These are phyloP conservation scores for Bucco capensis DNA, from an alignment of 2,113 vertebrate genomes.

Conservation along the genomic window DNA sequence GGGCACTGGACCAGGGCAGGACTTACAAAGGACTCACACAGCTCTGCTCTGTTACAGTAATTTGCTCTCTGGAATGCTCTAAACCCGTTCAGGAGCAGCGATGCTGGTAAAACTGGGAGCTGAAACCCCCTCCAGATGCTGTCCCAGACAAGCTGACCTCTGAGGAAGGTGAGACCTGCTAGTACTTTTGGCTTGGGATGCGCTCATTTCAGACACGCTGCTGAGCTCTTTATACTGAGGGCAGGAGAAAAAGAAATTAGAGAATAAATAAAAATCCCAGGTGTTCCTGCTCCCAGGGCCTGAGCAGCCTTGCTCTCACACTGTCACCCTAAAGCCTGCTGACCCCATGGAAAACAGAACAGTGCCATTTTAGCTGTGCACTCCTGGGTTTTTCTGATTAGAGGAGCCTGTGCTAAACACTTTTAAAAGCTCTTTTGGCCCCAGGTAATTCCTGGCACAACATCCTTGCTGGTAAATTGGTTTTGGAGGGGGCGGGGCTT, in stretches of 20 bases:
- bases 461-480: slow-evolving; percentile 34
- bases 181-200: background rate
- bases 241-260: background rate
- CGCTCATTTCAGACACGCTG: background rate
- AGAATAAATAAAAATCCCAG: too few relatives aligned
- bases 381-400: background rate
- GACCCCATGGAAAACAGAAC: background rate
- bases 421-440: slow-evolving; percentile 33
- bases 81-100: background rate
- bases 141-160: background rate
- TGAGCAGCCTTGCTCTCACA: background rate
- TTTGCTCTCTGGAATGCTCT: background rate
- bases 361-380: background rate
- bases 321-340: background rate
- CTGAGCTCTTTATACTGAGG: background rate
- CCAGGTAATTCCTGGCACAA: slow-evolving; percentile 43
- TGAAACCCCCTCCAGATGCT: background rate
- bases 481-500: background rate
- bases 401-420: background rate
- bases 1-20: background rate
- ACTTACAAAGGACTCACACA: background rate
- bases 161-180: background rate
- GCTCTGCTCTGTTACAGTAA: background rate
- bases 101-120: background rate
- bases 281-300: background rate